Evolutionary conservation across 2,113 vertebrate species (phyloP).

Genomic region (Erythrolamprus reginae): DNA sequence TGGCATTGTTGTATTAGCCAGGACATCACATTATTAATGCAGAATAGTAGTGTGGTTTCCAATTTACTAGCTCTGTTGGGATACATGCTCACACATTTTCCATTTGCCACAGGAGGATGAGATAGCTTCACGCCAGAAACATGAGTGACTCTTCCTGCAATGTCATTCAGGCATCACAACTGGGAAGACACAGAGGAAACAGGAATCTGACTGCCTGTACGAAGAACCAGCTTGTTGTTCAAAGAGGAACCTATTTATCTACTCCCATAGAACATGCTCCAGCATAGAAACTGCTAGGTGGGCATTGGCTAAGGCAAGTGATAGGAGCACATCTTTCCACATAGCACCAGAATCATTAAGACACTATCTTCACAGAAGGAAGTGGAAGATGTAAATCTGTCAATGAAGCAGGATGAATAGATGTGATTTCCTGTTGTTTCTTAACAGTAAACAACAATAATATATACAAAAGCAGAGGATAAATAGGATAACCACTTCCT

Average conservation of each 20-base stretch:
- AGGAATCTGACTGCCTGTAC: not conserved
- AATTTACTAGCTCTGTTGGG: not conserved
- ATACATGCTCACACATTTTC: not conserved
- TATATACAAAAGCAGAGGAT: not conserved
- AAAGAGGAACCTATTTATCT: not conserved
- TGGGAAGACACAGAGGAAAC: not conserved
- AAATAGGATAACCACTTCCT: not conserved
- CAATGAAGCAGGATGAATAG: not conserved
- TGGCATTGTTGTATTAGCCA: not conserved
- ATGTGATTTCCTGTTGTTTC: not conserved
- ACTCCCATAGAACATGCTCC: not conserved
- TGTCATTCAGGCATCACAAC: not conserved
- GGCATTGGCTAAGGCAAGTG: not conserved
- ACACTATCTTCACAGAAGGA: not conserved
- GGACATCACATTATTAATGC: not conserved
- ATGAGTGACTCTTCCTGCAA: not conserved
- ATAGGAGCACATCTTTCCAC: not conserved
- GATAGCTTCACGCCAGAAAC: not conserved
- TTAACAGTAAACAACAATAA: not conserved
- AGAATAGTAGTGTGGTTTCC: not conserved
- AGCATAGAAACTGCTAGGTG: not conserved
- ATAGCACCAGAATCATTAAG: not conserved
- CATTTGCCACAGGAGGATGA: not conserved
- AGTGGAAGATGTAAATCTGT: not conserved
- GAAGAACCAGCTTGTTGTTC: not conserved